Conservation (phyloP, 2,113 vertebrate genomes). For the Addax nasomaculatus region DNA sequence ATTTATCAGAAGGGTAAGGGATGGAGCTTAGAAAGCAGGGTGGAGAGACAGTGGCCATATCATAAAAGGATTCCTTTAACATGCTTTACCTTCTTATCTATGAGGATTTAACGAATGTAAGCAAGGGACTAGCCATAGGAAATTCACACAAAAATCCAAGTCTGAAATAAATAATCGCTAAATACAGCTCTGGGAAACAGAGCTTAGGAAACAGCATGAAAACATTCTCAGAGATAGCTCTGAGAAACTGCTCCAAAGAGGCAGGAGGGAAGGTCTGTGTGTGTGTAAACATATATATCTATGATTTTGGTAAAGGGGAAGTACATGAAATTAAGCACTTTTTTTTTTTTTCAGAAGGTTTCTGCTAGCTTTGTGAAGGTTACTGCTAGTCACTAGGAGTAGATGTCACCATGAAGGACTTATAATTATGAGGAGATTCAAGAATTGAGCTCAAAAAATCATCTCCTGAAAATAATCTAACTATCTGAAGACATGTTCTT, state of each 20-base stretch:
- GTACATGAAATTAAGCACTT: not conserved
- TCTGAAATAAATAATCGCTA: not conserved
- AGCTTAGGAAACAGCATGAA: not conserved
- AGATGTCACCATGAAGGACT: not conserved
- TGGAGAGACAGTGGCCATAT: rapidly evolving
- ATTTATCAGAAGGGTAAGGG: not conserved
- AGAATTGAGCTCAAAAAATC: not conserved
- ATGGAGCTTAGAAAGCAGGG: not conserved
- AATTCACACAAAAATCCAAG: not conserved
- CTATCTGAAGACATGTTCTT: not conserved
- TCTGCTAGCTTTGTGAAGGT: not conserved
- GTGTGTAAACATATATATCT: not conserved
- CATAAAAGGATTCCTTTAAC: not conserved
- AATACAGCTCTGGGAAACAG: not conserved
- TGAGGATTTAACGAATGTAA: not conserved
- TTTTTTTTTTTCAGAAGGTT: not conserved
- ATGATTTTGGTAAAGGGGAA: not conserved
- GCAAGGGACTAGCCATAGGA: not conserved
- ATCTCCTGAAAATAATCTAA: not conserved
- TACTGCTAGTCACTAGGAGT: not conserved
- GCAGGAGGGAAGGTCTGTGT: not conserved
- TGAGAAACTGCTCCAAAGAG: not conserved
- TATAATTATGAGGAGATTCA: not conserved
- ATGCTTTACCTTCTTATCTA: not conserved
- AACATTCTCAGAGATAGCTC: not conserved